Evolutionary conservation across 2,113 vertebrate species (phyloP), one percentile per base, ranked within the genome.

Genomic region (Sorex araneus): DNA sequence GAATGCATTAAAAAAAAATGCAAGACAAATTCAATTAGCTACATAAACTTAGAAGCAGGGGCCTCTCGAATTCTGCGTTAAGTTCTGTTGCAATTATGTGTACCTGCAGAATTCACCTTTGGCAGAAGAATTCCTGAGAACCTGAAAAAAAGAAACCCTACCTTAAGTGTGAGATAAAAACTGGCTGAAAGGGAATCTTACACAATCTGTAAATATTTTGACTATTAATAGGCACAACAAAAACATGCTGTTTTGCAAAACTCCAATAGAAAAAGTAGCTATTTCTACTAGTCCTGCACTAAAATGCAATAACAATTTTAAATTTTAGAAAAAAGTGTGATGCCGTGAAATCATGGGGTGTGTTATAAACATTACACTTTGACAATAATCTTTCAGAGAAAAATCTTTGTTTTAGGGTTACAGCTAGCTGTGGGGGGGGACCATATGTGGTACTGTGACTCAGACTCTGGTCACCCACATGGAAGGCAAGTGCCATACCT

Each of bases 61-160:
- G 96, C 96, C 97, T 98, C 97, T 97, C 96, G 97, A 98, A 98
- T 98, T 98, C 98, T 98, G 98, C 97, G 67, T 97, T 97, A 98
- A 97, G 98, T 98, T 98, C 97, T 98, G 97, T 97, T 97, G 96
- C 97, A 97, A 97, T 97, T 96, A 95, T 92, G 96, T 98, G 97
- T 98, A 98, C 97, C 98, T 98, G 97, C 97, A 98, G 97, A 98
- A 97, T 98, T 97, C 97, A 98, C 97, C 97, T 98, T 98, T 98
- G 98, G 96, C 97, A 91, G 98, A 97, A 98, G 97, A 98, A 97
- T 98, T 98, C 97, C 97, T 98, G 97, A 98, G 97, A 97, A 98
- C 97, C 97, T 98, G 97, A 97, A 97, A 98, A 97, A 97, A 97
- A 98, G 97, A 98, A 98, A 98, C 97, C 97, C 97, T 98, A 96